Percentiles rank a stretch among this genome's conserved stretches.
Evolutionary conservation across 2,113 vertebrate species (phyloP).

Genomic region (Lathamus discolor): DNA sequence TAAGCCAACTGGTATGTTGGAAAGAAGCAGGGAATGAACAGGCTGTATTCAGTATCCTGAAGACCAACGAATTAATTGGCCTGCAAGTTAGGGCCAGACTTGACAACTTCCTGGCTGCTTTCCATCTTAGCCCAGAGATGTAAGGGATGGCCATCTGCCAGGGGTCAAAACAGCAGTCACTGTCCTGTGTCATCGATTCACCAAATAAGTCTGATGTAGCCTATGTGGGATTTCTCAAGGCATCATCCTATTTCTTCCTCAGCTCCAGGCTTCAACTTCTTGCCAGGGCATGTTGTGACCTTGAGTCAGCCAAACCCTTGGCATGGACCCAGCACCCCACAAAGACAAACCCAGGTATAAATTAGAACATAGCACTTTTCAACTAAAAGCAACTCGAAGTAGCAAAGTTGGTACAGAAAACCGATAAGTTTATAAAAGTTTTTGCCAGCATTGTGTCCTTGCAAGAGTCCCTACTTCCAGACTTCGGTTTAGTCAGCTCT

Average conservation of each 20-base stretch:
- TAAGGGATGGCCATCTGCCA: neutral
- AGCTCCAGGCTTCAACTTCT: neutral
- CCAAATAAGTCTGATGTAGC: neutral
- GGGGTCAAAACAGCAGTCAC: neutral
- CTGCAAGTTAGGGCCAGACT: neutral
- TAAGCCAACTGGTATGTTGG: neutral
- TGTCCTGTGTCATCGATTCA: neutral
- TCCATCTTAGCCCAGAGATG: neutral
- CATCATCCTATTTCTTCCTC: neutral
- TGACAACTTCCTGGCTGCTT: neutral
- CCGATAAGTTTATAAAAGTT: neutral
- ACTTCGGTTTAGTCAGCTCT: neutral
- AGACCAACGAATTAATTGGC: neutral
- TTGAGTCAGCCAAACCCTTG: neutral
- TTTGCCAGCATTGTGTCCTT: neutral
- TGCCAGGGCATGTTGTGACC: neutral
- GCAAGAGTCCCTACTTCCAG: neutral
- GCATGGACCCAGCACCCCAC: neutral
- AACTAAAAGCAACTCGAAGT: neutral
- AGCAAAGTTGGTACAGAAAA: neutral
- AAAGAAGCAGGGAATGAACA: neutral
- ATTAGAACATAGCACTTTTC: neutral
- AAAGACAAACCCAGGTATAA: neutral
- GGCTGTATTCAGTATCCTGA: neutral
- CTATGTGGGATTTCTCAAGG: neutral